Evolutionary conservation across 1,140 invertebrate species (phyloP).

Genomic region (Cherax quadricarinatus): DNA sequence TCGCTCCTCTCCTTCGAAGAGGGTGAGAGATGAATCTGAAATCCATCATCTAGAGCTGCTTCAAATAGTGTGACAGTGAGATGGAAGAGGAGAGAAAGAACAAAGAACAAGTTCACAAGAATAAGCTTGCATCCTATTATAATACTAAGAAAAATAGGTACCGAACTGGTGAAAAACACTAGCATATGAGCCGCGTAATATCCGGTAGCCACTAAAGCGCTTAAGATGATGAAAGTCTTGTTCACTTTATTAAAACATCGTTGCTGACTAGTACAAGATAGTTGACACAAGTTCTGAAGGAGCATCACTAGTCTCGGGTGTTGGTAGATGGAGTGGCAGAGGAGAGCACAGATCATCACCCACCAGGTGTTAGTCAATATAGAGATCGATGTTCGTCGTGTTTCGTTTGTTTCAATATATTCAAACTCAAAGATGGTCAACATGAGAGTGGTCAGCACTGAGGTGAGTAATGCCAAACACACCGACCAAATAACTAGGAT

Average conservation of each 20-base stretch:
- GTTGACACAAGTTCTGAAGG: background rate
- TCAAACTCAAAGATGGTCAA: too few species aligned
- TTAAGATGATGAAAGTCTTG: too few species aligned
- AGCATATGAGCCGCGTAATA: too few species aligned
- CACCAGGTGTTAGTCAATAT: too few species aligned
- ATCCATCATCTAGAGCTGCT: background rate
- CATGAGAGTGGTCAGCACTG: background rate
- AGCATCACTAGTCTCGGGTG: background rate
- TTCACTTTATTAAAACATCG: background rate
- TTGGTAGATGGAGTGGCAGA: too few species aligned
- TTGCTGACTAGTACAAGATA: background rate
- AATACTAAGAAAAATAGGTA: background rate
- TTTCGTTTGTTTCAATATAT: too few species aligned
- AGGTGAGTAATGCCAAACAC: background rate
- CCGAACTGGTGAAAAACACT: background rate
- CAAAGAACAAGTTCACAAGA: background rate
- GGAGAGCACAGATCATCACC: too few species aligned
- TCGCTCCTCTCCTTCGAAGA: background rate
- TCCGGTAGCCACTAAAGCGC: too few species aligned
- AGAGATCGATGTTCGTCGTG: too few species aligned
- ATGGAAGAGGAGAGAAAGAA: background rate
- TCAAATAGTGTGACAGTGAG: background rate
- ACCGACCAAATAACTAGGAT: background rate
- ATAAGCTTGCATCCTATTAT: background rate
- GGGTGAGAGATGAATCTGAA: background rate